phyloP scores from a whole-genome alignment of 2,113 vertebrate genomes.

The Brienomyrus longianalis region DNA sequence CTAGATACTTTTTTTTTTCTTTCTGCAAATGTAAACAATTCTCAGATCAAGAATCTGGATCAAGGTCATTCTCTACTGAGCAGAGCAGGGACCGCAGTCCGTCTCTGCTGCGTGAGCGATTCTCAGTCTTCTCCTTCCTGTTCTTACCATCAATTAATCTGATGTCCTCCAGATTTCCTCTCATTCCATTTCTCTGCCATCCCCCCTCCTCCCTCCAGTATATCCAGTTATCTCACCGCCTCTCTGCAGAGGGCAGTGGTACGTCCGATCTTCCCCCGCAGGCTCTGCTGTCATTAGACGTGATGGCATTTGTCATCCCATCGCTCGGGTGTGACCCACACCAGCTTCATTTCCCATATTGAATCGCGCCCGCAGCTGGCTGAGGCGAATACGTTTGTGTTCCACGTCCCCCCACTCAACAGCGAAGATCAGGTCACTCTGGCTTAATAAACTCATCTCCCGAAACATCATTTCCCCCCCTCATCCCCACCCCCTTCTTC shows the following conservation, averaged over 20 bases:
- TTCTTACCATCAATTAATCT: conserved; percentile 4
- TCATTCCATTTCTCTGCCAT: neutral
- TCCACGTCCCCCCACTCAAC: neutral
- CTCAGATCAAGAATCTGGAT: neutral
- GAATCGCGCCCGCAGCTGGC: conserved; percentile 12
- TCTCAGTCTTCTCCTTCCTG: neutral
- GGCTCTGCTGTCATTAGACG: conserved; percentile 29
- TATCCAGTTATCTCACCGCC: neutral
- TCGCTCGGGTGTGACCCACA: neutral
- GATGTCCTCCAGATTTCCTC: neutral
- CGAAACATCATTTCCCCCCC: neutral
- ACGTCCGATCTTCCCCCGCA: conserved; percentile 22
- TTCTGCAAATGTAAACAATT: neutral
- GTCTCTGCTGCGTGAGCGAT: neutral
- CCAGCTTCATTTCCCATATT: conserved; percentile 30
- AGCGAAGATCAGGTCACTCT: conserved; percentile 1
- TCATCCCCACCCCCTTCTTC: no score
- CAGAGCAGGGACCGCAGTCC: neutral
- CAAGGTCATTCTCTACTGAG: neutral
- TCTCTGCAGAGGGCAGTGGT: conserved; percentile 5
- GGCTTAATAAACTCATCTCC: conserved; percentile 20
- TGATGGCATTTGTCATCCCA: conserved; percentile 32
- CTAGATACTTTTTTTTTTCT: neutral
- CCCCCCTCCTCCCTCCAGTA: neutral
- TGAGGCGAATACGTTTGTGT: neutral